Evolutionary conservation across 2,888 invertebrate genomes (phyloP).

Genomic region (Lepidocyrtoides sp.): DNA sequence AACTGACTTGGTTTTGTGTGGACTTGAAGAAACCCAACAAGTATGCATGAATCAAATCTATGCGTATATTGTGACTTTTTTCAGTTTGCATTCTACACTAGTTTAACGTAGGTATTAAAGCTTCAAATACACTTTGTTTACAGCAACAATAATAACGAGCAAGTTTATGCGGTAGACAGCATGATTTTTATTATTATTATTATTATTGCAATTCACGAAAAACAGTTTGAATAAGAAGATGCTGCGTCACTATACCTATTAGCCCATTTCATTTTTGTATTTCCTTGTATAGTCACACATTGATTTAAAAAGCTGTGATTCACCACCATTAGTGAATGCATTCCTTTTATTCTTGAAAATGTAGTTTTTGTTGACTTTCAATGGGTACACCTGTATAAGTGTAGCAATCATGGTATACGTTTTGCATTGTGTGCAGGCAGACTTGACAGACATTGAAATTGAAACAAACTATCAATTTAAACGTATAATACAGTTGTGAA

Average conservation of each 20-base stretch:
- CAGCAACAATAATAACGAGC: constrained; percentile 17
- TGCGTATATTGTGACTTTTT: constrained; percentile 11
- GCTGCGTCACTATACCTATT: constrained; percentile 49
- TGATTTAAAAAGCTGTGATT: background rate
- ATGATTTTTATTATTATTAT: constrained; percentile 47
- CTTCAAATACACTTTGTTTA: background rate
- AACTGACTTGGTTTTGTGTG: constrained; percentile 57
- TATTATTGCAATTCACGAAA: constrained; percentile 40
- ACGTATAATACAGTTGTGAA: too few relatives aligned
- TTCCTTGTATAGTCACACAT: background rate
- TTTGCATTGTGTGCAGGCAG: too few relatives aligned
- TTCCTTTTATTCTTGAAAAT: too few relatives aligned
- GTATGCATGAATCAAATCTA: constrained; percentile 27
- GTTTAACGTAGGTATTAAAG: background rate
- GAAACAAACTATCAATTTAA: too few relatives aligned
- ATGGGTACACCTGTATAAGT: too few relatives aligned
- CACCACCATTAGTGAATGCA: too few relatives aligned
- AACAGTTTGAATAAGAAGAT: constrained; percentile 40
- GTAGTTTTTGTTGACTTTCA: too few relatives aligned
- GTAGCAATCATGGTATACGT: too few relatives aligned
- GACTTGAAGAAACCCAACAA: constrained; percentile 58
- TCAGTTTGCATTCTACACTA: background rate
- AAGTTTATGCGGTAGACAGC: constrained; percentile 9
- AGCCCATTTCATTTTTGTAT: constrained; percentile 6
- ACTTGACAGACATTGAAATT: too few relatives aligned